These are phyloP conservation scores for Antheraea mylitta DNA, from an alignment of 1,140 invertebrate species.

Conservation along the genomic window DNA sequence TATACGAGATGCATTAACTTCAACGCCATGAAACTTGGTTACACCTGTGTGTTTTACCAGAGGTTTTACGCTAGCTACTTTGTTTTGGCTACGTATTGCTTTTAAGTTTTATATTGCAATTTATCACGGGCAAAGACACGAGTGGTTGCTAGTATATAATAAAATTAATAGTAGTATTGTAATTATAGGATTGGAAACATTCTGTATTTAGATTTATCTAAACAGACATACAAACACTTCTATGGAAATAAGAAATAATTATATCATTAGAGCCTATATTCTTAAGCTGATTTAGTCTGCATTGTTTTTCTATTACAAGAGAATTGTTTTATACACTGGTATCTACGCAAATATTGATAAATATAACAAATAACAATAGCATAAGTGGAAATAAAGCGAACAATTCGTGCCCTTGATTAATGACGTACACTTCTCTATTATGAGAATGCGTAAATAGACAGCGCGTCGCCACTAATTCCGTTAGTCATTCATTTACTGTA, in stretches of 20 bases:
- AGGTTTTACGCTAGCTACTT: too few relatives aligned
- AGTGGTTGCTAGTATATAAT: too few relatives aligned
- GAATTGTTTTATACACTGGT: not conserved
- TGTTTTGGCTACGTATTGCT: too few relatives aligned
- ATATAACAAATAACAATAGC: not conserved
- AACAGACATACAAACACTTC: too few relatives aligned
- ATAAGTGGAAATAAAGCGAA: not conserved
- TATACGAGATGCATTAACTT: too few relatives aligned
- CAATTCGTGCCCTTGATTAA: not conserved
- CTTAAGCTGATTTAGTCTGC: not conserved
- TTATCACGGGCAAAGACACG: too few relatives aligned
- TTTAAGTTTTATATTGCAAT: too few relatives aligned
- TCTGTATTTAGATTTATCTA: not conserved
- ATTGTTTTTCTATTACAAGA: not conserved
- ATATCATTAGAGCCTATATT: not conserved
- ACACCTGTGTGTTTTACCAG: too few relatives aligned
- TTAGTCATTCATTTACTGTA: not conserved
- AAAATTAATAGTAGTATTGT: too few relatives aligned
- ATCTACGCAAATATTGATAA: not conserved
- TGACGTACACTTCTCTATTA: not conserved
- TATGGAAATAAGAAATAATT: not conserved
- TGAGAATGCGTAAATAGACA: not conserved
- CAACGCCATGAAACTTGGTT: too few relatives aligned
- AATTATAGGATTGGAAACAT: not conserved
- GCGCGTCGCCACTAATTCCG: not conserved